Evolutionary conservation across 2,888 invertebrate genomes (phyloP).

Genomic region (Escarpia spicata): DNA sequence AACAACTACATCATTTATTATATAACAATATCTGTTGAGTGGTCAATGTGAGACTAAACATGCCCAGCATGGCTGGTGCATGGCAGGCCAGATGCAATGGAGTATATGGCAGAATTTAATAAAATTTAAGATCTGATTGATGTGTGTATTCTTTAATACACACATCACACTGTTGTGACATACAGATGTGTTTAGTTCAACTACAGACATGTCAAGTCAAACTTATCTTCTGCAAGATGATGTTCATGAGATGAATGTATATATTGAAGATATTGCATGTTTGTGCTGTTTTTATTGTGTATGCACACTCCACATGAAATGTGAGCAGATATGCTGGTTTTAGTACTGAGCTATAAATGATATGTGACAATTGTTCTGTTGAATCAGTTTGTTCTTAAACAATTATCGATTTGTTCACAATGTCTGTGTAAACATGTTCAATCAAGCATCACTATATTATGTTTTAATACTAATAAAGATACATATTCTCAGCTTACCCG

Average conservation of each 20-base stretch:
- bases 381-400: background rate
- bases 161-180: background rate
- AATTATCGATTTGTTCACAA: background rate
- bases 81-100: background rate
- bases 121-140: background rate
- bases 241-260: background rate
- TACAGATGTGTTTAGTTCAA: background rate
- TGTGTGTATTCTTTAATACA: background rate
- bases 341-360: background rate
- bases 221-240: background rate
- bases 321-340: background rate
- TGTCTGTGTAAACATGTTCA: background rate
- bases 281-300: background rate
- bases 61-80: background rate
- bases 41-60: background rate
- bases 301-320: background rate
- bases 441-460: background rate
- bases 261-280: background rate
- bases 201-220: background rate
- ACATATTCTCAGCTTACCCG: background rate
- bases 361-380: background rate
- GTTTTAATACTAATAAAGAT: conserved; percentile 13
- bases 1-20: background rate
- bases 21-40: background rate
- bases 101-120: background rate